A percentile compares a stretch with the other conserved stretches of the same genome.
phyloP scores from a whole-genome alignment of 2,113 vertebrate species.

The Leucopsar rothschildi region DNA sequence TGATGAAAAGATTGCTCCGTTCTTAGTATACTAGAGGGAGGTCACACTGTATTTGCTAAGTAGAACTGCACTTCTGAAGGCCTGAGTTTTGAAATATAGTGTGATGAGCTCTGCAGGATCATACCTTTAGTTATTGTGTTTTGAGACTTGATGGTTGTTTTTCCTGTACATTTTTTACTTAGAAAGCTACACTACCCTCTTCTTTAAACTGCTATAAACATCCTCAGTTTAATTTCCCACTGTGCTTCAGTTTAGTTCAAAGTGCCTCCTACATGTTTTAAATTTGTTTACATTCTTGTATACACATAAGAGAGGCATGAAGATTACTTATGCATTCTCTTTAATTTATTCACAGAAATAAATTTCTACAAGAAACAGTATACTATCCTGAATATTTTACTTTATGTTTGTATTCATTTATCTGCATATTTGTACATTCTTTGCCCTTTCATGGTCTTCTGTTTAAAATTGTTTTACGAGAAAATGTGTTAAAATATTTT shows the following conservation, averaged over 20 bases:
- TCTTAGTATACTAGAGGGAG: not conserved
- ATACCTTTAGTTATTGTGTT: not conserved
- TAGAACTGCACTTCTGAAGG: not conserved
- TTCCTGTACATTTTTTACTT: not conserved
- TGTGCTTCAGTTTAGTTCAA: conserved; percentile 7
- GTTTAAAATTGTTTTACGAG: not conserved
- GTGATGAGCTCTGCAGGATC: not conserved
- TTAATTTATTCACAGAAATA: conserved; percentile 13
- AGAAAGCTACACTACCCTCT: not conserved
- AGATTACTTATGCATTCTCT: not conserved
- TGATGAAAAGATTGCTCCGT: not conserved
- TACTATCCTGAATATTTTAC: not conserved
- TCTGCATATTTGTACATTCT: not conserved
- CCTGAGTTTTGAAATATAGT: not conserved
- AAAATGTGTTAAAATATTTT: not conserved
- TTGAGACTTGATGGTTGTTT: not conserved
- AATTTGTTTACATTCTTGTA: conserved; percentile 21
- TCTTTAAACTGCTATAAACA: not conserved
- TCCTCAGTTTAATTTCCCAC: not conserved
- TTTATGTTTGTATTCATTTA: not conserved
- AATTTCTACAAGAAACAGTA: not conserved
- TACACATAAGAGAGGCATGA: not conserved
- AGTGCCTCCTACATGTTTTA: not conserved
- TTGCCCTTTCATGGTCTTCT: not conserved
- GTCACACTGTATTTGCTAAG: not conserved